Base-by-base conservation (phyloP, 1,140 invertebrate species). In the Neodiprion pinetum region DNA sequence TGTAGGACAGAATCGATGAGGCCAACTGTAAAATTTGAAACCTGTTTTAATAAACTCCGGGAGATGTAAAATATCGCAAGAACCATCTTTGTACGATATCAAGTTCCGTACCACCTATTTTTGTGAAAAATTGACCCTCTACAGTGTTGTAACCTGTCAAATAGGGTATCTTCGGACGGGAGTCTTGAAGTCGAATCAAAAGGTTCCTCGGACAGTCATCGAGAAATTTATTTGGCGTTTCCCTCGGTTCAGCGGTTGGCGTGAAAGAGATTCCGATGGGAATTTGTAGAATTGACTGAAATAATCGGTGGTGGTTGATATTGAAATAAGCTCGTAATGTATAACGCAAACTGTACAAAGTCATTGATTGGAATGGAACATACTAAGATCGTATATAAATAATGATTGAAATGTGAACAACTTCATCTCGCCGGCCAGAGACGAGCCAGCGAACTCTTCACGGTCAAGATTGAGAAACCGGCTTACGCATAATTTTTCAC, bases 221-320 rank as follows among this genome's bases (percentile, higher is more conserved):
- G 9, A 71, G 10, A 23, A 48, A 71, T 14, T 8, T 12, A 14
- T 48, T 71, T 12, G 48, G 23, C 14, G 70, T 48, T 11, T 28
- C 70, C 7, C 4, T 14, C 14, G 40, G 40, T 14, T 71, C 70
- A 12, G 48, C 48, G 9, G 70, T 71, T 14, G 70, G 70, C 21
- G 70, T 71, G 48, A 71, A 71, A 14, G 70, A 40, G 9, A 71
- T 49, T 11, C 70, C 70, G 48, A 71, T 71, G 14, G 70, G 70
- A 71, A 71, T 40, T 49, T 71, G 70, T 14, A 47, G 12, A 17
- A 49, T 14, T 5, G 23, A 40, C 70, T 71, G 70, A 40, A 71
- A 61, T 14, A 71, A 61, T 14, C 53, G 53, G n/a, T 9, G 53
- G 9, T 4, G 28, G 28, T 40, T 40, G 28, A 5, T 5, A 4